Base-by-base conservation (phyloP, 1,140 invertebrate genomes). In the Ceratosolen fusciceps region DNA sequence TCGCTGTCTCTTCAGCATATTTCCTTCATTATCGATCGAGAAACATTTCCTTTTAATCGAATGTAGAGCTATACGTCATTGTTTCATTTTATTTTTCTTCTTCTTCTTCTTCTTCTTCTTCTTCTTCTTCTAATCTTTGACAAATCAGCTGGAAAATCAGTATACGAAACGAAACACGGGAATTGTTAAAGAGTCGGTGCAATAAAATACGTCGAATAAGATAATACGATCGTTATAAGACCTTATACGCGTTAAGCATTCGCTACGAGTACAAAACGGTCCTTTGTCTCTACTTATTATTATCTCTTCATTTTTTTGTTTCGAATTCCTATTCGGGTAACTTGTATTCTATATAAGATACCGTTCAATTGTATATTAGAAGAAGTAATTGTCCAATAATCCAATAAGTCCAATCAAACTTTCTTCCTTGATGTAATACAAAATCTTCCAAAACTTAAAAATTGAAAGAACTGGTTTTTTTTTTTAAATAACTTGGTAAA, bases 211-310 rank as follows among this genome's bases (percentile, higher is more conserved):
- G 19, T 12, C 24, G 26, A 75, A n/a, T n/a, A n/a, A 24, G 43
- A 14, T 39, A 29, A 65, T 65, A 49, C 73, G 58, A 21, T 65
- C 29, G 73, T 75, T 47, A 24, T 56, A 24, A 31, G 24, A n/a
- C 14, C 70, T 72, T 26, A 72, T 72, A 37, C 21, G 31, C 37
- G 39, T 29, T 37, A 49, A 75, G 67, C 62, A 65, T 75, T 74
- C 26, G 56, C 12, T 21, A 47, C 24, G 39, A 8, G 29, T 31
- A 76, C 60, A 68, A 76, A 52, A 39, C 29, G 21, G 54, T 68
- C 74, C 43, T 76, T 76, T 68, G 60, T 68, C 10, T 31, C 9
- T 19, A 12, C 34, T 39, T 52, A 37, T 74, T 39, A 34, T 74
- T 54, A n/a, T 74, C 52, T 37, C 8, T 34, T 43, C 31, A 24